Percentiles rank a stretch among this genome's conserved stretches.
Conservation (phyloP, 2,888 invertebrate species). For the Netelia fuscicornis region DNA sequence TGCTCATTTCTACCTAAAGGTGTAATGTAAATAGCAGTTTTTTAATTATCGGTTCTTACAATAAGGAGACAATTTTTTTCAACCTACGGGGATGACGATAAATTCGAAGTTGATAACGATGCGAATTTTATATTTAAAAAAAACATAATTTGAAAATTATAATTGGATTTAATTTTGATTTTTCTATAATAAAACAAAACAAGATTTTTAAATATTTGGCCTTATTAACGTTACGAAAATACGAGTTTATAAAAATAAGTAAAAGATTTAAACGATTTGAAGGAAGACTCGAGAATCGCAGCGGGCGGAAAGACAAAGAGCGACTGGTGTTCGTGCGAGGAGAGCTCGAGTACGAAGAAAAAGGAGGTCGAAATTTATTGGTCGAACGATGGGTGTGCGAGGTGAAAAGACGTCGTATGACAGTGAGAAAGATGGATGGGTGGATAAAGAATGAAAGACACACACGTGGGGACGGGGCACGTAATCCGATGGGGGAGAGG, state of each 20-base stretch:
- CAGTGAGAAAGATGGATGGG: slow-evolving; percentile 47
- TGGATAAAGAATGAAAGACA: slow-evolving; percentile 42
- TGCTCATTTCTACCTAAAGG: background rate
- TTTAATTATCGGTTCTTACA: background rate
- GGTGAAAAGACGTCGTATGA: slow-evolving; percentile 39
- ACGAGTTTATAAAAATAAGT: background rate
- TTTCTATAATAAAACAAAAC: background rate
- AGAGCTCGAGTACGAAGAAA: slow-evolving; percentile 17
- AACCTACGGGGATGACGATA: no score
- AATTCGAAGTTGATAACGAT: no score
- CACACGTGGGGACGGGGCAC: slow-evolving; percentile 31
- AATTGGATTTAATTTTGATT: background rate
- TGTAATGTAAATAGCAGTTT: slow-evolving; percentile 24
- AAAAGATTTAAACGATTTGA: background rate
- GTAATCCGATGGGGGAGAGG: background rate
- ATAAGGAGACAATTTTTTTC: no score
- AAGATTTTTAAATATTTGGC: background rate
- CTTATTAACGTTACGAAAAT: background rate
- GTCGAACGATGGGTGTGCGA: slow-evolving; percentile 36
- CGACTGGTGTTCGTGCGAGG: slow-evolving; percentile 18
- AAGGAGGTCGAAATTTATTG: slow-evolving; percentile 65
- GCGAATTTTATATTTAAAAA: no score
- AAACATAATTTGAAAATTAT: no score
- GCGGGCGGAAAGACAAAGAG: slow-evolving; percentile 11
- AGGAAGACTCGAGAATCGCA: slow-evolving; percentile 19